A percentile compares a stretch with the other conserved stretches of the same genome.
Evolutionary conservation across 1,140 invertebrate species (phyloP).

Genomic region (Camponotus vicinus): DNA sequence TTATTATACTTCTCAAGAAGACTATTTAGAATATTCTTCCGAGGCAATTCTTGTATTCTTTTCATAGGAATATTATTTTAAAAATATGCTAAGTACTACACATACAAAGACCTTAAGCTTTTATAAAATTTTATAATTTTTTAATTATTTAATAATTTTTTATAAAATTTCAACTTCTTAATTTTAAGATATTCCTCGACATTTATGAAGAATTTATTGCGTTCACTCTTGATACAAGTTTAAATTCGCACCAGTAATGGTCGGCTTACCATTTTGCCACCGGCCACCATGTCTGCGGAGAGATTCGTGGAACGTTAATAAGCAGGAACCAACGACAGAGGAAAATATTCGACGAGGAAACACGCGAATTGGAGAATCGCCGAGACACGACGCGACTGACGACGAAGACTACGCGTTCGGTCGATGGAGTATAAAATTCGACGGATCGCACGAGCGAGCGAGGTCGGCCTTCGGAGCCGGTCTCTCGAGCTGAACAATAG

Average conservation of each 20-base stretch:
- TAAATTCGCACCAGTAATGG: conserved; percentile 19
- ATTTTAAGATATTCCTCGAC: not conserved
- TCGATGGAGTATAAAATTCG: not conserved
- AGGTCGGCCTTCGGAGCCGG: conserved; percentile 64
- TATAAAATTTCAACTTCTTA: not conserved
- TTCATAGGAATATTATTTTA: not conserved
- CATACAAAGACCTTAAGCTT: not conserved
- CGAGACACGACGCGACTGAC: not conserved
- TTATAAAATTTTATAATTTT: not conserved
- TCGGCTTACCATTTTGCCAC: conserved; percentile 80
- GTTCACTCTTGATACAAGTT: not conserved
- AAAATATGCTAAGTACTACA: not conserved
- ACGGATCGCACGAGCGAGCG: not conserved
- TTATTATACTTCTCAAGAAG: no score
- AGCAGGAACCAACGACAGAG: not conserved
- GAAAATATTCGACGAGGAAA: not conserved
- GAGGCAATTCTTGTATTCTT: not conserved
- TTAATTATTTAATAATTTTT: not conserved
- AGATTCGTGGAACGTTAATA: conserved; percentile 39
- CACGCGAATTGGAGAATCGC: not conserved
- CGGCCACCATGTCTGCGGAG: conserved; percentile 77
- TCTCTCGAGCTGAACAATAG: conserved; percentile 80
- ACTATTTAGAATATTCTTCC: no score
- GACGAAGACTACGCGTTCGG: not conserved
- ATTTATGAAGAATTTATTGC: no score